These are phyloP conservation scores for Microcebus jonahi DNA, from an alignment of 2,113 vertebrate species.

Conservation along the genomic window DNA sequence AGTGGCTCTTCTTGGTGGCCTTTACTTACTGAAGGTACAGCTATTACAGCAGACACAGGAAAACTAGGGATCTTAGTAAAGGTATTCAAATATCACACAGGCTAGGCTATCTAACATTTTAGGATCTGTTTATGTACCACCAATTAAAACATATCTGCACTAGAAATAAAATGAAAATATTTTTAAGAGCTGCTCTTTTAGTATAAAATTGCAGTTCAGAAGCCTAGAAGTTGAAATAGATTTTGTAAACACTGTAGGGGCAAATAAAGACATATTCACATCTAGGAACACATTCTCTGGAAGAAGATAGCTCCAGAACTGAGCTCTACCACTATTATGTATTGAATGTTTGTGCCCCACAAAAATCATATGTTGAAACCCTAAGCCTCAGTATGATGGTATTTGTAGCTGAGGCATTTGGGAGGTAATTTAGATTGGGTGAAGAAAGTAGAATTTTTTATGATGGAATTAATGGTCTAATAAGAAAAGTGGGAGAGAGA, in stretches of 20 bases:
- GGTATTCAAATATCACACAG: background rate
- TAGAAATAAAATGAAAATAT: background rate
- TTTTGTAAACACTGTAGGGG: background rate
- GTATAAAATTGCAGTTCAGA: background rate
- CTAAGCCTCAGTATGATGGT: background rate
- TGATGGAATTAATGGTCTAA: background rate
- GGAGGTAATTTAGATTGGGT: background rate
- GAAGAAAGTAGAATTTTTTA: background rate
- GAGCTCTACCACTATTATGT: background rate
- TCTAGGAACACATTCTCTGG: background rate
- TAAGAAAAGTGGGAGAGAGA: background rate
- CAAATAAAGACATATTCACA: background rate
- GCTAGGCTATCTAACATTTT: background rate
- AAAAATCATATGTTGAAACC: background rate
- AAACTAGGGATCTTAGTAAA: background rate
- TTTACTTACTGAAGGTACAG: background rate
- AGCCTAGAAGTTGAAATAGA: background rate
- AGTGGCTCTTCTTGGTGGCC: background rate
- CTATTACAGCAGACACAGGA: background rate
- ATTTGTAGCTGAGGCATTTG: background rate
- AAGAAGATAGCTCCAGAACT: background rate
- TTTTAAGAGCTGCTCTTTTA: background rate
- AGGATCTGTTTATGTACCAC: background rate
- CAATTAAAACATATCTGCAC: background rate
- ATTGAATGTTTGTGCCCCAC: background rate